A percentile compares a stretch with the other conserved stretches of the same genome.
These are phyloP conservation scores for Thaumatotibia leucotreta DNA, from an alignment of 1,140 invertebrate species.

Conservation along the genomic window DNA sequence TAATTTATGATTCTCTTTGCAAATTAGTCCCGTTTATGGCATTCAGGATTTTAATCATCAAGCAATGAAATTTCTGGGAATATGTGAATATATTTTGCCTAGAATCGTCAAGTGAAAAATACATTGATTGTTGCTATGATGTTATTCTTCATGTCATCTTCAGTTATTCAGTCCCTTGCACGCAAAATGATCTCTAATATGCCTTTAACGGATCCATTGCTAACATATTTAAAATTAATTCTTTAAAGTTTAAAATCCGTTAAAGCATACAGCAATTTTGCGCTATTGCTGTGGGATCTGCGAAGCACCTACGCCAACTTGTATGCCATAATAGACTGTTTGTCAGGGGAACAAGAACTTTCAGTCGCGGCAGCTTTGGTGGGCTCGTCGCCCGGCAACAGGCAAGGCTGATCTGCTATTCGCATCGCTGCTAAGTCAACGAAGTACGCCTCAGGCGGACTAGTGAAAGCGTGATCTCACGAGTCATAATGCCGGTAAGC, in stretches of 20 bases:
- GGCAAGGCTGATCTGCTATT: constrained; percentile 22
- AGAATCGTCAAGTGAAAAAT: too few species aligned
- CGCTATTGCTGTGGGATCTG: not conserved
- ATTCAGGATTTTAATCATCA: too few species aligned
- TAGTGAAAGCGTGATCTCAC: not conserved
- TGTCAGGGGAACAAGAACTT: constrained; percentile 23
- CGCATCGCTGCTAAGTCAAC: not conserved
- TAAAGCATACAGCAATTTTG: not conserved
- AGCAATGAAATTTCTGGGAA: too few species aligned
- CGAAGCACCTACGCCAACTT: not conserved
- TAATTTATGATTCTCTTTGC: too few species aligned
- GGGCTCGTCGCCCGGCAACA: constrained; percentile 46
- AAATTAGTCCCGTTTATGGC: too few species aligned
- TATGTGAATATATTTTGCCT: too few species aligned
- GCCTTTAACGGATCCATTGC: constrained; percentile 6
- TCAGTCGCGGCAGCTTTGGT: constrained; percentile 26
- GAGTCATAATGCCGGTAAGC: too few species aligned
- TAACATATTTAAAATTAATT: not conserved
- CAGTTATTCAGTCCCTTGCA: too few species aligned
- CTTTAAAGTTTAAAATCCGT: not conserved
- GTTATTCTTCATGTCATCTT: too few species aligned
- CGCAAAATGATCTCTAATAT: too few species aligned
- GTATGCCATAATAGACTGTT: not conserved
- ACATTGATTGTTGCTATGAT: too few species aligned
- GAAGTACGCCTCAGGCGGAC: not conserved